Evolutionary conservation across 2,113 vertebrate species (phyloP).

Genomic region (Actenoides hombroni): DNA sequence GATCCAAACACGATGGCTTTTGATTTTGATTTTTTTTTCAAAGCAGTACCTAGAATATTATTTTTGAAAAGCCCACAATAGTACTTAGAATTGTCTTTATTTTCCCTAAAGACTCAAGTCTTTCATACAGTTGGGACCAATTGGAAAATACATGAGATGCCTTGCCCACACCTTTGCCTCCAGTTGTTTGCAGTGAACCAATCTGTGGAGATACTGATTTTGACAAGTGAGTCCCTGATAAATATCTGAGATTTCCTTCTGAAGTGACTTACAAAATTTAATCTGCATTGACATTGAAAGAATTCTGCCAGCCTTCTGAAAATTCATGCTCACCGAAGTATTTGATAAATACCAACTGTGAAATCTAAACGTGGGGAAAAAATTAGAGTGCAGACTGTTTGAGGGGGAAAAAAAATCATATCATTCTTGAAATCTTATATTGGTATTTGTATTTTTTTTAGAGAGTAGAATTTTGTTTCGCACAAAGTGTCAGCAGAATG

Average conservation of each 20-base stretch:
- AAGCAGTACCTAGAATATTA: not conserved
- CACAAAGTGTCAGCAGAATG: conserved; percentile 31
- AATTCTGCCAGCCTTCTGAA: not conserved
- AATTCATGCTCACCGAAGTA: not conserved
- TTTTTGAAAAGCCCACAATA: not conserved
- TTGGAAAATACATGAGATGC: not conserved
- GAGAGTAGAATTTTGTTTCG: conserved; percentile 40
- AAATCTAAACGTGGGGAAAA: not conserved
- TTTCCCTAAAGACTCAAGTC: not conserved
- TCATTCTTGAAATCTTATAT: conserved; percentile 40
- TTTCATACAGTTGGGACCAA: not conserved
- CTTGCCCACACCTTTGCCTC: not conserved
- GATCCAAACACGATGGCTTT: not conserved
- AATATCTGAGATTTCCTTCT: not conserved
- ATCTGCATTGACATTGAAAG: not conserved
- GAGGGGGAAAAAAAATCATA: not conserved
- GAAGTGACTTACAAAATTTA: not conserved
- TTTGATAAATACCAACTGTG: conserved; percentile 29
- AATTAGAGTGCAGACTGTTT: not conserved
- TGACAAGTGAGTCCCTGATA: not conserved
- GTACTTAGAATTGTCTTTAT: not conserved
- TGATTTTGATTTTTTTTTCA: too few species aligned
- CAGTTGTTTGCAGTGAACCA: not conserved
- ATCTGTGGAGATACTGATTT: not conserved
- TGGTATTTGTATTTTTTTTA: not conserved